These are phyloP conservation scores for Anolis sagrei DNA, from an alignment of 2,113 vertebrate genomes.

Conservation along the genomic window DNA sequence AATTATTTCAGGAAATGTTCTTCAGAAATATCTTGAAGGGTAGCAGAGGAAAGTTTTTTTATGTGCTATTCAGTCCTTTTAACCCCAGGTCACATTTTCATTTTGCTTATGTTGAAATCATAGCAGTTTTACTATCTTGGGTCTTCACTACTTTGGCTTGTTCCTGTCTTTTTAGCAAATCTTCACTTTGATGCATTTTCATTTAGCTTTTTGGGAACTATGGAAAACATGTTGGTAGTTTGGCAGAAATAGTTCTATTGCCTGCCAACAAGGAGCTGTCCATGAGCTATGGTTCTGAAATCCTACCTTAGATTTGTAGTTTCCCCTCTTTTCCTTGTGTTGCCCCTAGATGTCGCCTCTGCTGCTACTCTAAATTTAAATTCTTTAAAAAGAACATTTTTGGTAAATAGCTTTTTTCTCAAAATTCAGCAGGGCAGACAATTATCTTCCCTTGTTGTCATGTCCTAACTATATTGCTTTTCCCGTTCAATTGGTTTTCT, in stretches of 20 bases:
- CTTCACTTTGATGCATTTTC: background rate
- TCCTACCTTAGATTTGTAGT: background rate
- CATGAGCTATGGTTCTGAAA: background rate
- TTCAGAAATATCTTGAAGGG: background rate
- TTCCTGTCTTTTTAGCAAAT: background rate
- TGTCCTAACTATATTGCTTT: background rate
- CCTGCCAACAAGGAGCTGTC: background rate
- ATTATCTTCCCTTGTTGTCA: background rate
- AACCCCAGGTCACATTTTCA: background rate
- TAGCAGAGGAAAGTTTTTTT: background rate
- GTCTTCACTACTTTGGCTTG: background rate
- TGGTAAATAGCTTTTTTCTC: background rate
- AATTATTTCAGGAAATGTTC: background rate
- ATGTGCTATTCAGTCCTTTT: background rate
- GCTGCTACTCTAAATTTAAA: conserved; percentile 23
- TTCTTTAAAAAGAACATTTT: background rate
- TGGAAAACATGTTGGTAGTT: background rate
- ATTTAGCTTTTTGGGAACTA: background rate
- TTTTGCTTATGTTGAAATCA: background rate
- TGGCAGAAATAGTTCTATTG: too few species aligned
- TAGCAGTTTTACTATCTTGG: background rate
- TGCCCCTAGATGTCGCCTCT: conserved; percentile 76
- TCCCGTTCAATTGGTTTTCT: background rate
- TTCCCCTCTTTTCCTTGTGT: background rate
- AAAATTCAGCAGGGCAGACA: conserved; percentile 13